phyloP scores from a whole-genome alignment of 1,140 invertebrate genomes.

The Leptonema lineaticorne region DNA sequence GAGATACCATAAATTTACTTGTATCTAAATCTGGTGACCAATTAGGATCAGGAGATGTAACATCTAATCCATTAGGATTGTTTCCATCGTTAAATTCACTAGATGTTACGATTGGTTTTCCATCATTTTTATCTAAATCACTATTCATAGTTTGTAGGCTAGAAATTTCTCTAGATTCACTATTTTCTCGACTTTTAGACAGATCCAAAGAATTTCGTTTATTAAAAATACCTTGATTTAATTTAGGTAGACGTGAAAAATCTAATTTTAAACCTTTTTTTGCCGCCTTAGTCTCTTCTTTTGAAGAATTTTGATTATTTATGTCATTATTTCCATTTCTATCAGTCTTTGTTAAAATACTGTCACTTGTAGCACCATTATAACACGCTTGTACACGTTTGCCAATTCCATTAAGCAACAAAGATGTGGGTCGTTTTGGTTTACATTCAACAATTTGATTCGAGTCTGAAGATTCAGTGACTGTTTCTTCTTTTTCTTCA shows the following conservation, averaged over 20 bases:
- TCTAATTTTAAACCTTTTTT: slow-evolving; percentile 67
- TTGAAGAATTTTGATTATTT: slow-evolving; percentile 46
- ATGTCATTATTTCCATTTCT: slow-evolving; percentile 43
- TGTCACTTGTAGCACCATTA: slow-evolving; percentile 48
- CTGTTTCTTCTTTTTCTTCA: slow-evolving; percentile 42
- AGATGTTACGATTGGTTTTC: background rate
- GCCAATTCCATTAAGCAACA: slow-evolving; percentile 53
- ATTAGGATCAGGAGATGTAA: slow-evolving; percentile 23
- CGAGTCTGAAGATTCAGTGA: background rate
- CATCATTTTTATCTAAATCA: background rate
- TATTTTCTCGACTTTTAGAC: slow-evolving; percentile 31
- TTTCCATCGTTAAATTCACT: background rate
- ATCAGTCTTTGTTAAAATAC: slow-evolving; percentile 40
- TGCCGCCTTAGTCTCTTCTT: slow-evolving; percentile 46
- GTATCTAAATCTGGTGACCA: slow-evolving; percentile 41
- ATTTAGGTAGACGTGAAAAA: slow-evolving; percentile 62
- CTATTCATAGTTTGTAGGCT: background rate
- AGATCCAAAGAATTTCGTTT: slow-evolving; percentile 37
- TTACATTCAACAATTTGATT: slow-evolving; percentile 33
- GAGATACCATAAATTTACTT: slow-evolving; percentile 30
- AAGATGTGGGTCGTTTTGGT: slow-evolving; percentile 53
- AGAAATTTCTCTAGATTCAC: slow-evolving; percentile 30
- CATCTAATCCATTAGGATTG: slow-evolving; percentile 20
- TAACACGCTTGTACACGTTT: slow-evolving; percentile 48
- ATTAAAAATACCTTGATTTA: slow-evolving; percentile 48